Base-by-base conservation (phyloP, 1,140 invertebrate species). In the Phocides pigmalion region DNA sequence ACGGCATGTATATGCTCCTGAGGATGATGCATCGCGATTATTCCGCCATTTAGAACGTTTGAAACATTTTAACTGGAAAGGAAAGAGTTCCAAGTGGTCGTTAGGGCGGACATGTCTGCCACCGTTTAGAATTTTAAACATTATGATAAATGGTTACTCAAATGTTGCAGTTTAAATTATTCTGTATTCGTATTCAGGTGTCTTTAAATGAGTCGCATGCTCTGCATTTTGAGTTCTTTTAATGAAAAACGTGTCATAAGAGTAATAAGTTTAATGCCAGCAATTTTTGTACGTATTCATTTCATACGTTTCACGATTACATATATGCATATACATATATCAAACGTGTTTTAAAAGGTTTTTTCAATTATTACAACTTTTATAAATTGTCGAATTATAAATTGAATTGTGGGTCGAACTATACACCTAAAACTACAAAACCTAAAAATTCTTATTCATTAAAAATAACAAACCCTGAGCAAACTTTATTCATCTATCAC, bases 1-100 rank as follows among this genome's bases (percentile, higher is more conserved):
- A 22, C 19, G 58, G 11, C 56, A 62, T 39, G 58, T 62, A 72
- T 77, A 72, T 71, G 64, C 72, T 72, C 62, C 22, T 56, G 78
- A 70, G 78, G 39, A 51, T 70, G 72, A 81, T 85, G 79, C 76
- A 83, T 81, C 66, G 76, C 78, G 81, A 85, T 85, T 85, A 87
- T 87, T 83, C 63, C 69, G 54, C 75, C 79, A 80, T 87, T 87
- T 87, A 72, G 75, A 68, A 76, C 67, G 69, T 69, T 76, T 68
- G 47, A 74, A 79, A 78, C 76, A 74, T 81, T 81, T 73, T 70
- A 65, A 70, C 68, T 62, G 63, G 19, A 66, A 64, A 63, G 51
- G 47, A 71, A 67, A 68, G 64, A 65, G 66, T 66, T 66, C 61
- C 66, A 65, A 63, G 70, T 64, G 73, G 71, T 87, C 79, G 82